Evolutionary conservation across 2,888 invertebrate species (phyloP).

Genomic region (Ormyrus nitidulus): DNA sequence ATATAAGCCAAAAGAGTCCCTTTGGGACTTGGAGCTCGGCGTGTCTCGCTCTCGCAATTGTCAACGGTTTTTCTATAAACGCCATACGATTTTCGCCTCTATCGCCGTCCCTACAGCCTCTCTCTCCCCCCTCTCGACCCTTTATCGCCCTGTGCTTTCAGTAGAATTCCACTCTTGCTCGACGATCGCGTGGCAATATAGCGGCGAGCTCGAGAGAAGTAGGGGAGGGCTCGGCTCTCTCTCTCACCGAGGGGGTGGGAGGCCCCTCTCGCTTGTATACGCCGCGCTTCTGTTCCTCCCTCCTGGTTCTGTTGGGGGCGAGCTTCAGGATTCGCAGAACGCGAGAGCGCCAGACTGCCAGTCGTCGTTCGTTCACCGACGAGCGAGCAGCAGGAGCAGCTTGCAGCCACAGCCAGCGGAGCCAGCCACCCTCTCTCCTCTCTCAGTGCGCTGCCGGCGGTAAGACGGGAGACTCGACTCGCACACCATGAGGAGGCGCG

Average conservation of each 20-base stretch:
- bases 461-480: slow-evolving; percentile 9
- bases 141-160: neutral
- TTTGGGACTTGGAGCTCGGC: neutral
- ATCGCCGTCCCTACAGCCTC: neutral
- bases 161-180: neutral
- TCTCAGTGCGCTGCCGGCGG: slow-evolving; percentile 28
- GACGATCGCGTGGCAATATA: slow-evolving; percentile 6
- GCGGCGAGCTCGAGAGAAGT: neutral
- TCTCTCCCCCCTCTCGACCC: neutral
- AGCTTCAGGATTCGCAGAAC: slow-evolving; percentile 64
- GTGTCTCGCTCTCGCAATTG: neutral
- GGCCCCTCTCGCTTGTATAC: neutral
- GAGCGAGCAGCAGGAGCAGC: slow-evolving; percentile 62
- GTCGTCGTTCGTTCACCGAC: slow-evolving; percentile 74
- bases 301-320: slow-evolving; percentile 55
- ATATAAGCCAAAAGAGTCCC: neutral
- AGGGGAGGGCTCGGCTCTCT: neutral
- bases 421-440: slow-evolving; percentile 35
- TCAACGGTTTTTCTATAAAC: slow-evolving; percentile 14
- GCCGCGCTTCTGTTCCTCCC: slow-evolving; percentile 28
- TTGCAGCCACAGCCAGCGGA: too few relatives aligned
- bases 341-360: slow-evolving; percentile 64
- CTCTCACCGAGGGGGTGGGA: neutral
- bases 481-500: too few relatives aligned
- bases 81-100: slow-evolving; percentile 7